These are phyloP conservation scores for Callipepla californica DNA, from an alignment of 2,113 vertebrate species.

Conservation along the genomic window DNA sequence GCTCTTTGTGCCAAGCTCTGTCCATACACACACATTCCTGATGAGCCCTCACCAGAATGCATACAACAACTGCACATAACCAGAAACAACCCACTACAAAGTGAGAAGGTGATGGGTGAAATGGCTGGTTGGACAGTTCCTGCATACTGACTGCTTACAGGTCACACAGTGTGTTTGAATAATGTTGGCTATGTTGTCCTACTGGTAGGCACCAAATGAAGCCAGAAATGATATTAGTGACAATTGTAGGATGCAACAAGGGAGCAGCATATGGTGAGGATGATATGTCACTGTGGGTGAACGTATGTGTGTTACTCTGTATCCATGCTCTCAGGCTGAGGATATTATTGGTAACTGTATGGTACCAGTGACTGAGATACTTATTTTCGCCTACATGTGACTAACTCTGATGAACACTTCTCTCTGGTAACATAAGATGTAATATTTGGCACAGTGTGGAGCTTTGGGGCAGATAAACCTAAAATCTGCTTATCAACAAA, in stretches of 20 bases:
- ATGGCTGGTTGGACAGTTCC: not conserved
- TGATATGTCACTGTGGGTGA: not conserved
- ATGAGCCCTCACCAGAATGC: not conserved
- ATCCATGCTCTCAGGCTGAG: not conserved
- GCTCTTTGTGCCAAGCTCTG: fast-evolving
- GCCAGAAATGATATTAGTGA: not conserved
- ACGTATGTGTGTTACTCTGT: not conserved
- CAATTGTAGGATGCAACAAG: not conserved
- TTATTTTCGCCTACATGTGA: not conserved
- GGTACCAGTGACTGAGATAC: not conserved
- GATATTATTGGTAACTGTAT: not conserved
- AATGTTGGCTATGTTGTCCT: not conserved
- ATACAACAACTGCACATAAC: fast-evolving
- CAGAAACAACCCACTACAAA: not conserved
- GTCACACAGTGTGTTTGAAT: fast-evolving
- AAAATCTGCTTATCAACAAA: not conserved
- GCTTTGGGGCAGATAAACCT: not conserved
- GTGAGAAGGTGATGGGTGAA: not conserved
- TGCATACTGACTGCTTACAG: fast-evolving
- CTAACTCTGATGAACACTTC: not conserved
- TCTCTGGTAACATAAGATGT: not conserved
- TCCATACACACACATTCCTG: not conserved
- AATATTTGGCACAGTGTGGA: not conserved
- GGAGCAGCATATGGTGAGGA: not conserved
- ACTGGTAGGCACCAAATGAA: not conserved